Conservation (phyloP, 2,797 vertebrate species). For the Darevskia nairensis region DNA sequence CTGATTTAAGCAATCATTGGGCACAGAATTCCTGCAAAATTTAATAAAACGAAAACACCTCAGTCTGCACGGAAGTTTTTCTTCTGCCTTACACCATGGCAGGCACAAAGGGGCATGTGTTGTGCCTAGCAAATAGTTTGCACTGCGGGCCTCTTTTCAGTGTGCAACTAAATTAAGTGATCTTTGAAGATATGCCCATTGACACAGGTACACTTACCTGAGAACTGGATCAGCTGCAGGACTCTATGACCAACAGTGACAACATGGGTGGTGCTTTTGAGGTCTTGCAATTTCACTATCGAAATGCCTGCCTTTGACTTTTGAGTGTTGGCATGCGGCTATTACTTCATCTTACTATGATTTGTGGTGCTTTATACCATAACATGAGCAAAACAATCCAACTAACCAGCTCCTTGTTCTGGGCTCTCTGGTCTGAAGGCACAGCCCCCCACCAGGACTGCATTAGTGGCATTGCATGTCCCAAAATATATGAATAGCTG, state of each 20-base stretch:
- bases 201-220: background rate
- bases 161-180: background rate
- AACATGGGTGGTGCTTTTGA: background rate
- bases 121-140: background rate
- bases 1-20: background rate
- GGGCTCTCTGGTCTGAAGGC: too few relatives aligned
- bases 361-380: too few relatives aligned
- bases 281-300: background rate
- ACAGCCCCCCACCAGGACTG: too few relatives aligned
- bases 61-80: background rate
- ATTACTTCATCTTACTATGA: too few relatives aligned
- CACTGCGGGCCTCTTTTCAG: too few relatives aligned
- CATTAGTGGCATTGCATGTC: background rate
- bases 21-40: background rate
- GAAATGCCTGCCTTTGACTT: background rate
- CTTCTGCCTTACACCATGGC: background rate
- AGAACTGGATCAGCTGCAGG: background rate
- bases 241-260: background rate
- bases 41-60: background rate
- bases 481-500: background rate
- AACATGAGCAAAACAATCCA: too few relatives aligned
- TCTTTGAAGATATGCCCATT: background rate
- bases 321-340: too few relatives aligned
- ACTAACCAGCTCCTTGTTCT: too few relatives aligned
- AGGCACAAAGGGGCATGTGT: too few relatives aligned